These are phyloP conservation scores for Ashinkailepas kermadecensis DNA, from an alignment of 2,888 invertebrate species.

Conservation along the genomic window DNA sequence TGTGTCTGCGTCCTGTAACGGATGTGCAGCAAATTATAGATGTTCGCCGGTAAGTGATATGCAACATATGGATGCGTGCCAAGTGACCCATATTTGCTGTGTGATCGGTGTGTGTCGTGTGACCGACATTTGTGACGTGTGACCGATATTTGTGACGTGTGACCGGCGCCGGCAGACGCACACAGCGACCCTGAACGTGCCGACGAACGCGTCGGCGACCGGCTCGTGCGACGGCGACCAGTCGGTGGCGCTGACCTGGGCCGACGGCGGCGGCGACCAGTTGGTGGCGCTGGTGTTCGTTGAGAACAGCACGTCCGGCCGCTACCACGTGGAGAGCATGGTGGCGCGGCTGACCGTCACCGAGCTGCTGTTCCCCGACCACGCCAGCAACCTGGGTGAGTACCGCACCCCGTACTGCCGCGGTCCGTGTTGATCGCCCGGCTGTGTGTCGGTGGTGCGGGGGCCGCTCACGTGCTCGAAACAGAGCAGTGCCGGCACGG, in stretches of 20 bases:
- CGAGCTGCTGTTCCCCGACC: neutral
- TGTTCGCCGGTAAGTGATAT: too few species aligned
- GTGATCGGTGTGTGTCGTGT: too few species aligned
- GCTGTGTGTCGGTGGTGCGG: too few species aligned
- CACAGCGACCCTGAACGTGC: neutral
- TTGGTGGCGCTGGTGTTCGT: neutral
- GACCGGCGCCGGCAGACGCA: neutral
- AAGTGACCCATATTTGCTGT: too few species aligned
- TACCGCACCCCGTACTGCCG: neutral
- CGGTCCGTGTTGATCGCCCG: too few species aligned
- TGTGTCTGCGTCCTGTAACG: too few species aligned
- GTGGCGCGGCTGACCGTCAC: neutral
- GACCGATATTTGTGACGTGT: too few species aligned
- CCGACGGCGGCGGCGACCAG: neutral
- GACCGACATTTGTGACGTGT: too few species aligned
- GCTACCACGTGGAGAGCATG: neutral
- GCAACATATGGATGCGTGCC: too few species aligned
- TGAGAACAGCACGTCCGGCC: neutral
- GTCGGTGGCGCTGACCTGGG: neutral
- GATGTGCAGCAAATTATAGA: too few species aligned
- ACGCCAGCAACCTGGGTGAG: neutral
- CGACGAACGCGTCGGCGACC: neutral
- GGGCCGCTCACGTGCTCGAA: too few species aligned
- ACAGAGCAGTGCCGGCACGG: too few species aligned
- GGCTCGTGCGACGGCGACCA: neutral